Evolutionary conservation across 2,113 vertebrate genomes (phyloP).

Genomic region (Addax nasomaculatus): DNA sequence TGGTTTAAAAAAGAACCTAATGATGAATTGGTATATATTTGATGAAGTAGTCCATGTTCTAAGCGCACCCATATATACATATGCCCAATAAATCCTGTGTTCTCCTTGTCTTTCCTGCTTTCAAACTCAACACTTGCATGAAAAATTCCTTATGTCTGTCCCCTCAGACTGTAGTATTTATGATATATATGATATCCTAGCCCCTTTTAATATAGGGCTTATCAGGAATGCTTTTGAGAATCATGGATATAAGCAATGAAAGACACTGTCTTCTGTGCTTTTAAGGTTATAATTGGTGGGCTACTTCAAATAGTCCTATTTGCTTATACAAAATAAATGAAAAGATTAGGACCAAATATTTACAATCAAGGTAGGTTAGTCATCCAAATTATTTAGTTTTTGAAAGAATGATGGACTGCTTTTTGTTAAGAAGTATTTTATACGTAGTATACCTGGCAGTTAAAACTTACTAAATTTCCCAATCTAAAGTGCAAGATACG

Average conservation of each 20-base stretch:
- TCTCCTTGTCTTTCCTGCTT: conserved; percentile 4
- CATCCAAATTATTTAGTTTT: conserved; percentile 30
- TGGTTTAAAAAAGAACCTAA: conserved; percentile 39
- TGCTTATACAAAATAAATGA: conserved; percentile 67
- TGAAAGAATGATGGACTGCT: background rate
- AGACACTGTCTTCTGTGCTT: conserved; percentile 44
- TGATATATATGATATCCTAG: conserved; percentile 36
- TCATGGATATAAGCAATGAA: conserved; percentile 55
- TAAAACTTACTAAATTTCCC: background rate
- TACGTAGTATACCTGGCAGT: background rate
- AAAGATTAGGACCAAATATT: conserved; percentile 49
- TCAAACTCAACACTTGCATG: background rate
- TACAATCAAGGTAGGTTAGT: conserved; percentile 2
- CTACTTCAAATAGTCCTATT: conserved; percentile 55
- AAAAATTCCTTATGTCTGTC: conserved; percentile 52
- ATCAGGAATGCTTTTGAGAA: conserved; percentile 49
- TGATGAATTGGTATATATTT: conserved; percentile 52
- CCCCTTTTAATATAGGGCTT: conserved; percentile 31
- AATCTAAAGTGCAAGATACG: background rate
- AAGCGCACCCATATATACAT: background rate
- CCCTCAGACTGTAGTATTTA: conserved; percentile 21
- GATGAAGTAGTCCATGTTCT: conserved; percentile 49
- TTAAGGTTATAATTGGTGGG: conserved; percentile 62
- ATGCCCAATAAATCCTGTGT: background rate
- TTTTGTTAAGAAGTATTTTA: background rate